Percentiles rank a stretch among this genome's conserved stretches.
Conservation (phyloP, 2,797 vertebrate species). For the Coregonus suidteri region DNA sequence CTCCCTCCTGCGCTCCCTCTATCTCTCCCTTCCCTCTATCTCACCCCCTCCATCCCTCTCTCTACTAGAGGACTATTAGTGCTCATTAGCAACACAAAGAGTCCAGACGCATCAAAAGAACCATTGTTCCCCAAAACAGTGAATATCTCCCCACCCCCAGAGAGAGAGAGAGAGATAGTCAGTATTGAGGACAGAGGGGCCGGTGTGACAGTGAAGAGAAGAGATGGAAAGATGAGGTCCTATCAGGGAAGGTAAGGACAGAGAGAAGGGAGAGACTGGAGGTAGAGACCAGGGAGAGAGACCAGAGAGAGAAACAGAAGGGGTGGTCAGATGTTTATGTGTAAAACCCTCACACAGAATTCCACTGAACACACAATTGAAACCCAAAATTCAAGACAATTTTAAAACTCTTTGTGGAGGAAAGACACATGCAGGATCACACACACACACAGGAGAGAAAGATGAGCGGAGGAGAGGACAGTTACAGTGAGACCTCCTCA, state of each 20-base stretch:
- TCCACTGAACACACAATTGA: constrained; percentile 15
- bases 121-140: constrained; percentile 70
- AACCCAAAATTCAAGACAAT: background rate
- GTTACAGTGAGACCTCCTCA: background rate
- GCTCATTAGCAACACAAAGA: constrained; percentile 70
- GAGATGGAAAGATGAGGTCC: no score
- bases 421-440: background rate
- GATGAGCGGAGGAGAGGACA: background rate
- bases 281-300: constrained; percentile 5
- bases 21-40: constrained; percentile 25
- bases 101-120: constrained; percentile 70
- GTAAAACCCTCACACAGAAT: no score
- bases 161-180: constrained; percentile 49
- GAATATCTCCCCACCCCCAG: constrained; percentile 43
- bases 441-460: background rate
- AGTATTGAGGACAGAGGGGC: constrained; percentile 9
- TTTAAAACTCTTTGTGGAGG: background rate
- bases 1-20: background rate
- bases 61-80: constrained; percentile 47
- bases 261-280: constrained; percentile 51
- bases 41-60: constrained; percentile 44
- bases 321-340: constrained; percentile 23
- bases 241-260: constrained; percentile 29
- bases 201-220: no score
- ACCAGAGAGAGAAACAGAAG: background rate